These are phyloP conservation scores for Campaea margaritaria DNA, from an alignment of 2,888 invertebrate genomes.

Conservation along the genomic window DNA sequence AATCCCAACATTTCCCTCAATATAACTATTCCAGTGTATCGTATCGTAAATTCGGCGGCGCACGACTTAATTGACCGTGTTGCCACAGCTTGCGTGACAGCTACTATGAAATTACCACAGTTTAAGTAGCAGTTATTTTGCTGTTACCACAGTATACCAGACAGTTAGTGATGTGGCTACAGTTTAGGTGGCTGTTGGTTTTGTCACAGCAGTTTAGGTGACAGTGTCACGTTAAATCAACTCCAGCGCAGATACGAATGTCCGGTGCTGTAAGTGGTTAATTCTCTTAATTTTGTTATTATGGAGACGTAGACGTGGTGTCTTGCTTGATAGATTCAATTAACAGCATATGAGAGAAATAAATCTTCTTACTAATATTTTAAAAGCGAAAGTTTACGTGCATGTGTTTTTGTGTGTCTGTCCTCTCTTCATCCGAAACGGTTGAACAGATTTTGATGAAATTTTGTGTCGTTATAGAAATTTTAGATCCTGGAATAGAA, in stretches of 20 bases:
- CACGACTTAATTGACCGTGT: constrained; percentile 36
- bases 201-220: constrained; percentile 42
- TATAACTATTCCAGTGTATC: constrained; percentile 28
- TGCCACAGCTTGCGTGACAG: constrained; percentile 1
- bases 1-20: constrained; percentile 17
- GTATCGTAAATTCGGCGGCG: constrained; percentile 29
- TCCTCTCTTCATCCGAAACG: no score
- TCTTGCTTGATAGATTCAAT: constrained; percentile 10
- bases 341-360: no score
- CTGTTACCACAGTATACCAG: constrained; percentile 12
- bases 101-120: constrained; percentile 5
- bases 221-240: constrained; percentile 65
- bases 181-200: constrained; percentile 9
- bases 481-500: no score
- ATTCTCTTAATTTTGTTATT: constrained; percentile 27
- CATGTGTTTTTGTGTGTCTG: no score
- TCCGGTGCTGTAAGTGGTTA: constrained; percentile 31
- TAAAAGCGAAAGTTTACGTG: no score
- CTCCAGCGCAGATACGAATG: constrained; percentile 43
- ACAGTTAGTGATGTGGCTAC: neutral
- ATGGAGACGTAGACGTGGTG: constrained; percentile 9
- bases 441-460: no score
- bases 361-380: no score
- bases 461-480: no score
- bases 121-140: constrained; percentile 26